A percentile compares a stretch with the other conserved stretches of the same genome.
Conservation (phyloP, 2,888 invertebrate genomes). For the Myopa testacea region DNA sequence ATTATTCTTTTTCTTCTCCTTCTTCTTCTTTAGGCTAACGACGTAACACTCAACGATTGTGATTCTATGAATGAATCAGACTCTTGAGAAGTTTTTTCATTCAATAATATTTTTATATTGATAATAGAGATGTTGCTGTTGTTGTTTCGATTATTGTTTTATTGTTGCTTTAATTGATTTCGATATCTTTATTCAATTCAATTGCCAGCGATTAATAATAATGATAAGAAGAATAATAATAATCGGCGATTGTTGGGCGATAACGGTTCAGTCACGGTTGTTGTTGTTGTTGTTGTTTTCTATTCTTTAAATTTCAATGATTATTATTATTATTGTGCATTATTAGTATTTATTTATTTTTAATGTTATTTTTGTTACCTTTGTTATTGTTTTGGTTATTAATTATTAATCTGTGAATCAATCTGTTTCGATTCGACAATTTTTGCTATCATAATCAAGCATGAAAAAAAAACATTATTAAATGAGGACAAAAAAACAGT, state of each 20-base stretch:
- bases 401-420: too few relatives aligned
- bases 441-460: too few relatives aligned
- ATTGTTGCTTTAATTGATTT: conserved; percentile 29
- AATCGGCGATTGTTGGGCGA: conserved; percentile 5
- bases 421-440: too few relatives aligned
- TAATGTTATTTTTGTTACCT: too few relatives aligned
- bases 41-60: too few relatives aligned
- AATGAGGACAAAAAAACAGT: too few relatives aligned
- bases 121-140: background rate
- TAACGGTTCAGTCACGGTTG: background rate
- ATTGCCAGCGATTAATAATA: conserved; percentile 24
- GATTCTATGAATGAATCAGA: conserved; percentile 4
- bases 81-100: background rate
- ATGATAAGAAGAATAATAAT: conserved; percentile 11
- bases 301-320: too few relatives aligned
- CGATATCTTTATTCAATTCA: conserved; percentile 19
- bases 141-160: background rate
- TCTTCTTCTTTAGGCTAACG: too few relatives aligned
- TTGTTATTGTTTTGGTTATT: too few relatives aligned
- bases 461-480: too few relatives aligned
- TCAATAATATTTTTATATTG: background rate
- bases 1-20: too few relatives aligned
- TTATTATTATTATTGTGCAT: background rate
- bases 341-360: background rate
- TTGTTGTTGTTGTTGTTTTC: background rate